Percentiles rank a stretch among this genome's conserved stretches.
Conservation (phyloP, 2,113 vertebrate species). For the Rhea americana region DNA sequence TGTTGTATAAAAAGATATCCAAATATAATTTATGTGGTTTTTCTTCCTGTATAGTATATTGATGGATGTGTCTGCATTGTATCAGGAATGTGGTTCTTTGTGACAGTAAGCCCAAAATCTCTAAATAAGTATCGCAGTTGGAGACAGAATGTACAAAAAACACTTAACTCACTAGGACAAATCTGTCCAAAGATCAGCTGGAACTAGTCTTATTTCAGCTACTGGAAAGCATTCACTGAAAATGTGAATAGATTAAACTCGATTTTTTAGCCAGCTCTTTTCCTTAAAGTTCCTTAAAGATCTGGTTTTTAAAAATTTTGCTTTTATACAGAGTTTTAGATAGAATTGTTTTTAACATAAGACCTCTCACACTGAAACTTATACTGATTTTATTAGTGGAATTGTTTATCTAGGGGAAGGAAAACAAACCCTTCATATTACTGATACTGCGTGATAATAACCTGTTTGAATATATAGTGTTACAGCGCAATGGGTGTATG, state of each 20-base stretch:
- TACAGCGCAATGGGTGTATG: not conserved
- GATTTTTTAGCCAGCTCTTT: fast-evolving
- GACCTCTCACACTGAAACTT: not conserved
- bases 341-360: not conserved
- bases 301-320: not conserved
- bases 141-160: not conserved
- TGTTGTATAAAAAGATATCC: not conserved
- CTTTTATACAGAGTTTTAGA: not conserved
- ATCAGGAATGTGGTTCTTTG: fast-evolving
- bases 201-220: not conserved
- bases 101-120: not conserved
- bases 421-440: fast-evolving
- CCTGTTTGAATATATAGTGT: not conserved
- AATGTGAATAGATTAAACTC: not conserved
- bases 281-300: not conserved
- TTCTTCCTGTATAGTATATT: not conserved
- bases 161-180: not conserved
- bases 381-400: fast-evolving
- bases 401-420: not conserved
- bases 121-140: not conserved
- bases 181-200: not conserved
- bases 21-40: not conserved
- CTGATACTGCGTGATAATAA: not conserved
- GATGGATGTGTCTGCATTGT: not conserved
- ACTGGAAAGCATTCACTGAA: not conserved